A percentile compares a stretch with the other conserved stretches of the same genome.
Evolutionary conservation across 2,797 vertebrate species (phyloP).

Genomic region (Caiman crocodilus): DNA sequence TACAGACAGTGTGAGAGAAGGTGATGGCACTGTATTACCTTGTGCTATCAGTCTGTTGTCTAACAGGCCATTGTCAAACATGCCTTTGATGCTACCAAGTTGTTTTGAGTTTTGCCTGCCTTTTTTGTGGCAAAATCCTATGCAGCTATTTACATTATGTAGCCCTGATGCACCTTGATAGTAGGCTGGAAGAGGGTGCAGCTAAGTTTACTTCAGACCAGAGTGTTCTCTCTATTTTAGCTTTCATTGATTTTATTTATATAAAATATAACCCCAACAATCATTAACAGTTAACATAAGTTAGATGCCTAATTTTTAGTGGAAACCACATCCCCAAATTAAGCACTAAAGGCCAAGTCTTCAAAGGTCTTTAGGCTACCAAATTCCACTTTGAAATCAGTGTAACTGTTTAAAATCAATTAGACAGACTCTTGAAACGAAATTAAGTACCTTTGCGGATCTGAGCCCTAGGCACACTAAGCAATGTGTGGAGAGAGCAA

Average conservation of each 20-base stretch:
- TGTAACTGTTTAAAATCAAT: too few relatives aligned
- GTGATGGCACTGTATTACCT: neutral
- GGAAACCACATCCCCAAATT: too few relatives aligned
- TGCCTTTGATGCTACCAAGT: neutral
- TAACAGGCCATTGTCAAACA: neutral
- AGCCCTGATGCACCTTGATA: neutral
- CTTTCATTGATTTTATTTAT: neutral
- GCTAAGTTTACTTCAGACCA: neutral
- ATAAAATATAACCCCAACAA: neutral
- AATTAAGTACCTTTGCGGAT: too few relatives aligned
- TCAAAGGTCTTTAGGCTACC: too few relatives aligned
- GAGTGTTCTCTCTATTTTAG: neutral
- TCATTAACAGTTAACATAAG: too few relatives aligned
- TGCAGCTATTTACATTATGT: too few relatives aligned
- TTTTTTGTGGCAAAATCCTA: neutral
- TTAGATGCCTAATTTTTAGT: too few relatives aligned
- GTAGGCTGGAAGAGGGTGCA: neutral
- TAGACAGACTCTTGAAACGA: too few relatives aligned
- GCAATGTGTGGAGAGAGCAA: too few relatives aligned
- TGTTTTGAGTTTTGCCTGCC: neutral
- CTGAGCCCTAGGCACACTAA: too few relatives aligned
- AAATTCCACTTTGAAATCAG: too few relatives aligned
- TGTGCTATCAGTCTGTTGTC: neutral
- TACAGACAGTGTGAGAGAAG: neutral
- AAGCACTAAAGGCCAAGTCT: too few relatives aligned